Evolutionary conservation across 30 jellyfish, hydroid and myxozoan species (phyloP), one percentile per base, ranked within the genome.

Genomic region (Chironex yamaguchii): DNA sequence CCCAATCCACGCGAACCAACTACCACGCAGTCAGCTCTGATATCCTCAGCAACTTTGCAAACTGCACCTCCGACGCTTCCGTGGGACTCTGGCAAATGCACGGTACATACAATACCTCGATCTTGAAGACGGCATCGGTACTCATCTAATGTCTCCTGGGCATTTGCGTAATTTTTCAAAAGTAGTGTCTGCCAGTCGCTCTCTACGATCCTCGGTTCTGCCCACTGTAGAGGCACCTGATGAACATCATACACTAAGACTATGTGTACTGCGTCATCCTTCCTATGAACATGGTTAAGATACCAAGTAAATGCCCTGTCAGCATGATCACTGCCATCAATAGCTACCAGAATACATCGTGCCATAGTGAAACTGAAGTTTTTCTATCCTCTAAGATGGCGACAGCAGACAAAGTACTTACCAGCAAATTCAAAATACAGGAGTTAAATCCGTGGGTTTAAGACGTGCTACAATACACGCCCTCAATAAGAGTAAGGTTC

Each of bases 291-390:
- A 42, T 42, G 9, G 9, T 9, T 42, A 6, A 42, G 17, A 9
- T 6, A 6, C 58, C 98, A 92, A 21, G 79, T 34, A 42, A 92
- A 92, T 28, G 98, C 98, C 31, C 76, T 84, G 50, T 92, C 92
- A 17, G 97, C 42, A 49, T 92, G 72, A 4, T 81, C 92, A 35
- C 97, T 86, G 11, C 96, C 98, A 86, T 92, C 98, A 33, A 92
- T 88, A 6, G 98, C 92, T 12, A 92, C 52, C 53, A 92, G 79
- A 34, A 92, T 78, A 1, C 54, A 84, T 75, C 96, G 93, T 29
- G 86, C 70, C 98, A 91, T 91, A n/a, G n/a, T n/a, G n/a, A n/a
- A n/a, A n/a, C n/a, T n/a, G n/a, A n/a, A n/a, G n/a, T n/a, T n/a
- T n/a, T n/a, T n/a, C n/a, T n/a, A n/a, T n/a, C n/a, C n/a, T n/a